phyloP scores from a whole-genome alignment of 1,140 invertebrate species.

The Anoplophora glabripennis region DNA sequence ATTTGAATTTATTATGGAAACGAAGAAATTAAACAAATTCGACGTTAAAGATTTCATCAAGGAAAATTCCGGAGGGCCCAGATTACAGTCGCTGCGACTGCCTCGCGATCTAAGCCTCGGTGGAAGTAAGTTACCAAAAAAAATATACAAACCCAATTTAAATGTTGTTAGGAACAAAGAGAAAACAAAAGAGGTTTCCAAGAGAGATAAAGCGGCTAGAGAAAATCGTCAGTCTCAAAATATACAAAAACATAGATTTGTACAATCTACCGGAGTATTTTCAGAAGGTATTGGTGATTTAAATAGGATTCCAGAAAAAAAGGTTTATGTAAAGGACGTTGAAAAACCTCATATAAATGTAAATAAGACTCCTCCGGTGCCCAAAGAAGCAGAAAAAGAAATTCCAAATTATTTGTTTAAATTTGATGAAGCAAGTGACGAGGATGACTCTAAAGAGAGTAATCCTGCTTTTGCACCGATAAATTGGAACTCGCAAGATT shows the following conservation, averaged over 20 bases:
- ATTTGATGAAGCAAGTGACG: not conserved
- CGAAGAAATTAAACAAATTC: not conserved
- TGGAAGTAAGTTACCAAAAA: slow-evolving; percentile 7
- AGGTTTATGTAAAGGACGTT: not conserved
- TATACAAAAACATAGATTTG: not conserved
- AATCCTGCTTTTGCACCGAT: not conserved
- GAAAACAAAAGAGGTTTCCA: not conserved
- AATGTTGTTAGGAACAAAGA: slow-evolving; percentile 14
- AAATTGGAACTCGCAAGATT: not conserved
- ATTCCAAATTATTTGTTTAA: not conserved
- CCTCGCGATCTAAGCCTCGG: slow-evolving; percentile 14
- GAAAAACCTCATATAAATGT: not conserved
- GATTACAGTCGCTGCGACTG: slow-evolving; percentile 5
- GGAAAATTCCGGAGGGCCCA: not conserved
- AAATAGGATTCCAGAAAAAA: not conserved
- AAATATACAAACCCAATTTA: slow-evolving; percentile 10
- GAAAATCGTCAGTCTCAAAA: not conserved
- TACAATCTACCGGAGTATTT: slow-evolving; percentile 12
- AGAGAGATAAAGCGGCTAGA: not conserved
- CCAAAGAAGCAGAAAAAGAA: not conserved
- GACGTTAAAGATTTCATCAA: slow-evolving; percentile 6
- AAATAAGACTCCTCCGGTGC: not conserved
- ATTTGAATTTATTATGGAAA: not conserved
- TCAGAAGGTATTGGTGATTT: slow-evolving; percentile 4
- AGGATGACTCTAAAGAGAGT: slow-evolving; percentile 2